Evolutionary conservation across 1,140 invertebrate species (phyloP).

Genomic region (Adoxophyes honmai): DNA sequence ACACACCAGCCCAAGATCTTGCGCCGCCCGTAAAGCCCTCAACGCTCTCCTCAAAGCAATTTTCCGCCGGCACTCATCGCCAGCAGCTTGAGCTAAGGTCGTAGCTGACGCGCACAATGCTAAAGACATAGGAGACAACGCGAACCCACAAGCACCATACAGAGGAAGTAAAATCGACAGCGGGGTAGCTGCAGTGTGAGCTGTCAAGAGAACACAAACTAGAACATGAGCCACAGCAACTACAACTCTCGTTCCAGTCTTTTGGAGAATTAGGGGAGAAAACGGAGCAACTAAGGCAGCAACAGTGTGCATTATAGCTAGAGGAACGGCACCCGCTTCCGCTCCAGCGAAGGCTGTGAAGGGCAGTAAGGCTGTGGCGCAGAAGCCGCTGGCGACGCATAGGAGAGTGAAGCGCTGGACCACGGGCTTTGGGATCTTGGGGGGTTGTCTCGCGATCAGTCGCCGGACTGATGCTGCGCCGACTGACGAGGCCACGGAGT

Average conservation of each 20-base stretch:
- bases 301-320: slow-evolving; percentile 74
- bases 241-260: slow-evolving; percentile 49
- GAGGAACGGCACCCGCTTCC: slow-evolving; percentile 74
- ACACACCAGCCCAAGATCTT: slow-evolving; percentile 78
- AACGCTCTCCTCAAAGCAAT: slow-evolving; percentile 58
- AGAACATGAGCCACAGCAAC: slow-evolving; percentile 43
- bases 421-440: slow-evolving; percentile 68
- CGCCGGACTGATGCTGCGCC: slow-evolving; percentile 83
- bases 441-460: slow-evolving; percentile 72
- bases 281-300: slow-evolving; percentile 80
- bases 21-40: slow-evolving; percentile 74
- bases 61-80: slow-evolving; percentile 64
- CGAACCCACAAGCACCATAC: slow-evolving; percentile 80
- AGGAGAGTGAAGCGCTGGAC: slow-evolving; percentile 73
- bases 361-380: slow-evolving; percentile 58
- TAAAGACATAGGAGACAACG: slow-evolving; percentile 76
- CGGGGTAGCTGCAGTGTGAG: slow-evolving; percentile 53
- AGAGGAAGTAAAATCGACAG: slow-evolving; percentile 74
- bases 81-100: slow-evolving; percentile 56
- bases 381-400: slow-evolving; percentile 71
- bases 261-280: slow-evolving; percentile 76
- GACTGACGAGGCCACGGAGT: slow-evolving; percentile 82
- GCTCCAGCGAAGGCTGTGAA: slow-evolving; percentile 65
- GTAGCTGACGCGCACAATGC: slow-evolving; percentile 77
- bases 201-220: slow-evolving; percentile 46